A percentile compares a stretch with the other conserved stretches of the same genome.
phyloP scores from a whole-genome alignment of 2,888 invertebrate species.

The Melanostoma mellinum region DNA sequence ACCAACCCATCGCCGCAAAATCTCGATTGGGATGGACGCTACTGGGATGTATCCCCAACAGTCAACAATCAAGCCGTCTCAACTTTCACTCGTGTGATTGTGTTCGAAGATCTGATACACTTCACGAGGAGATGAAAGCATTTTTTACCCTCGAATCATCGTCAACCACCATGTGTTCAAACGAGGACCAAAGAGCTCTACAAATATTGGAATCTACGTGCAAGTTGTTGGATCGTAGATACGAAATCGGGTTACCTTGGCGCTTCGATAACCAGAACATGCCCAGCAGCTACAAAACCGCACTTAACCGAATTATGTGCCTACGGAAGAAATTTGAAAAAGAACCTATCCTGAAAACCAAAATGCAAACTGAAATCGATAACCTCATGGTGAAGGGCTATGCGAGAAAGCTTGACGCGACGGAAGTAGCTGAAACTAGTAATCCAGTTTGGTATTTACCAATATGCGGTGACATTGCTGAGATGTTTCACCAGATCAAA shows the following conservation, averaged over 20 bases:
- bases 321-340: slow-evolving; percentile 58
- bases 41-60: slow-evolving; percentile 43
- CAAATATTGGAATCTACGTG: slow-evolving; percentile 39
- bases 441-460: slow-evolving; percentile 16
- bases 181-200: slow-evolving; percentile 57
- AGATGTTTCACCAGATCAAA: slow-evolving; percentile 68
- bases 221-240: neutral
- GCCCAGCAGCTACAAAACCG: slow-evolving; percentile 45
- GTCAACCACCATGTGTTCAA: slow-evolving; percentile 49
- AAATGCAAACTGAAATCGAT: slow-evolving; percentile 60
- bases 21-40: slow-evolving; percentile 56
- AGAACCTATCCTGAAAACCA: slow-evolving; percentile 25
- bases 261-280: slow-evolving; percentile 29
- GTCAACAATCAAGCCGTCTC: neutral
- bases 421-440: neutral
- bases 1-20: slow-evolving; percentile 57
- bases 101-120: slow-evolving; percentile 21
- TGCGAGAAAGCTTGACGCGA: slow-evolving; percentile 19
- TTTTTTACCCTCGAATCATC: slow-evolving; percentile 57
- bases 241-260: slow-evolving; percentile 52
- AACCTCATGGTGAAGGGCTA: slow-evolving; percentile 49
- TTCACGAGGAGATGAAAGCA: slow-evolving; percentile 58
- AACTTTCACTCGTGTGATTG: slow-evolving; percentile 61
- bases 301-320: slow-evolving; percentile 49
- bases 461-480: slow-evolving; percentile 61